phyloP scores from a whole-genome alignment of 2,888 invertebrate species.

The Tortrix viridana region DNA sequence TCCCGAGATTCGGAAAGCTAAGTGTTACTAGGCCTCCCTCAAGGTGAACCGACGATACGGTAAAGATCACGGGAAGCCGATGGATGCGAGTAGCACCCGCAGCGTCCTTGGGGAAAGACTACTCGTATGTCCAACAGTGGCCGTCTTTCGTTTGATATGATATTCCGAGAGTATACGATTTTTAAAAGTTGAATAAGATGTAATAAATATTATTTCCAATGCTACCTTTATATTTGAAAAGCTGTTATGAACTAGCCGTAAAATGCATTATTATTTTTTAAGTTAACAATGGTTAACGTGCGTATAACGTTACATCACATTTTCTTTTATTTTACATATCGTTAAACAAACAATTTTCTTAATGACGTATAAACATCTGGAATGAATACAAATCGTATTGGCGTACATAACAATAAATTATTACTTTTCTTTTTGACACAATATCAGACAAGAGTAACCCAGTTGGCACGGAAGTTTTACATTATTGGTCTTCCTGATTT shows the following conservation, averaged over 20 bases:
- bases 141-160: too few species aligned
- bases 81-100: too few species aligned
- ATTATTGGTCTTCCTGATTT: constrained; percentile 57
- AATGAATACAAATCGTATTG: constrained; percentile 4
- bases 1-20: too few species aligned
- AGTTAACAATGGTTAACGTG: constrained; percentile 8
- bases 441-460: constrained; percentile 66
- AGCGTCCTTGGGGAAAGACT: too few species aligned
- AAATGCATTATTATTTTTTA: background rate
- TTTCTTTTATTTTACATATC: constrained; percentile 12
- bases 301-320: background rate
- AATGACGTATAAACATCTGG: constrained; percentile 11
- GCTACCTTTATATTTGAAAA: background rate
- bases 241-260: too few species aligned
- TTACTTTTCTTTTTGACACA: constrained; percentile 36
- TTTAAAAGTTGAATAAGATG: too few species aligned
- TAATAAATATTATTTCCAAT: background rate
- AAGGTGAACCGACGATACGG: too few species aligned
- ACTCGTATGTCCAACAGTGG: too few species aligned
- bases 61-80: too few species aligned
- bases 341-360: constrained; percentile 8
- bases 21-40: too few species aligned
- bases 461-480: constrained; percentile 71
- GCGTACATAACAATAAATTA: constrained; percentile 12
- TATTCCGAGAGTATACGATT: too few species aligned